phyloP scores from a whole-genome alignment of 2,797 vertebrate genomes.

The Fringilla coelebs region DNA sequence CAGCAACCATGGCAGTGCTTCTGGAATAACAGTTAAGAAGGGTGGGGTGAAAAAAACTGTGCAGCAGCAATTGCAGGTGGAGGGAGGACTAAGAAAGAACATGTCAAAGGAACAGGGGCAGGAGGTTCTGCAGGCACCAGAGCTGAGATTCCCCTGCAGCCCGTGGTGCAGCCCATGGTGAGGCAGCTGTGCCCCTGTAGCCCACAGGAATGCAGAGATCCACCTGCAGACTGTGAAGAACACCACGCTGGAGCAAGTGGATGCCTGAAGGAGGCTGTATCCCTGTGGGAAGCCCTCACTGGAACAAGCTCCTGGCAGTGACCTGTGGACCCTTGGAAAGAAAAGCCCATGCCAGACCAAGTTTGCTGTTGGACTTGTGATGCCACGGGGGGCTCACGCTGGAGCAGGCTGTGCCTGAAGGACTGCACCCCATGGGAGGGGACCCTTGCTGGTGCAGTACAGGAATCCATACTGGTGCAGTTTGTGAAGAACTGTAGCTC shows the following conservation, averaged over 20 bases:
- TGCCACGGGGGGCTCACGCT: accelerated
- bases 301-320: neutral
- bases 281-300: neutral
- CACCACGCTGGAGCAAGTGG: neutral
- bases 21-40: neutral
- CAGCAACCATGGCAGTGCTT: neutral
- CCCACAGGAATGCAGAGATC: neutral
- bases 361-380: neutral
- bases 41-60: accelerated
- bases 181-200: neutral
- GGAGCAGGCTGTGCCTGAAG: neutral
- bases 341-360: neutral
- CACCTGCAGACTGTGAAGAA: neutral
- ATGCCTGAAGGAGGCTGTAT: neutral
- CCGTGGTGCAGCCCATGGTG: accelerated
- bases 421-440: neutral
- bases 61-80: neutral
- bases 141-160: neutral
- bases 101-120: neutral
- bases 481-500: neutral
- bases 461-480: neutral
- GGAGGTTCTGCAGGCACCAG: accelerated
- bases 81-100: neutral
- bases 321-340: neutral
- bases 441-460: neutral